Percentiles rank a stretch among this genome's conserved stretches.
Conservation (phyloP, 2,888 invertebrate genomes). For the Polydesmus complanatus region DNA sequence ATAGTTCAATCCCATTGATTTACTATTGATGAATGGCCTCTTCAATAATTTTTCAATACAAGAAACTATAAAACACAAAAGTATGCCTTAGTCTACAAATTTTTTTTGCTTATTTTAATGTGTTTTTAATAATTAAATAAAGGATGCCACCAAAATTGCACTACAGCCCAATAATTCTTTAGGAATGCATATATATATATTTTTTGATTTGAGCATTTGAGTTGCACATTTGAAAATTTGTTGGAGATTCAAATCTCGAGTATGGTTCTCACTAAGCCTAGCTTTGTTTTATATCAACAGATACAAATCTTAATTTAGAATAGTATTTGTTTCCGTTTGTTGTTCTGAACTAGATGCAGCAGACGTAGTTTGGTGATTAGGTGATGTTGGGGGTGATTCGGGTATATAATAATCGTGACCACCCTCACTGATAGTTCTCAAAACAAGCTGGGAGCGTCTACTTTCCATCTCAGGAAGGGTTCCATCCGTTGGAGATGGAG, state of each 20-base stretch:
- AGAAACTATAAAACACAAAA: too few species aligned
- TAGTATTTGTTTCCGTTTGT: not conserved
- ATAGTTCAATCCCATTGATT: too few species aligned
- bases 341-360: not conserved
- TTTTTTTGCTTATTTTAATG: too few species aligned
- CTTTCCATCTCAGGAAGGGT: constrained; percentile 35
- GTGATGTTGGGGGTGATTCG: constrained; percentile 13
- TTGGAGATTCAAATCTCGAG: not conserved
- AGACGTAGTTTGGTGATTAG: not conserved
- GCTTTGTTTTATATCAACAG: not conserved
- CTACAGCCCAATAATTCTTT: not conserved
- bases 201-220: not conserved
- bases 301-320: not conserved
- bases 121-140: too few species aligned
- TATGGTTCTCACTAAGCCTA: too few species aligned
- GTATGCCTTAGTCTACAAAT: too few species aligned
- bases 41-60: too few species aligned
- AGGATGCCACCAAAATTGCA: too few species aligned
- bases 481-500: constrained; percentile 45
- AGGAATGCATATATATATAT: not conserved
- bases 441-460: constrained; percentile 22
- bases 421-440: constrained; percentile 25
- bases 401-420: constrained; percentile 16
- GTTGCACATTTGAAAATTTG: not conserved
- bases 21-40: too few species aligned